These are phyloP conservation scores for Sebastiscus albofasciatus DNA, from an alignment of 2,797 vertebrate species.

Conservation along the genomic window DNA sequence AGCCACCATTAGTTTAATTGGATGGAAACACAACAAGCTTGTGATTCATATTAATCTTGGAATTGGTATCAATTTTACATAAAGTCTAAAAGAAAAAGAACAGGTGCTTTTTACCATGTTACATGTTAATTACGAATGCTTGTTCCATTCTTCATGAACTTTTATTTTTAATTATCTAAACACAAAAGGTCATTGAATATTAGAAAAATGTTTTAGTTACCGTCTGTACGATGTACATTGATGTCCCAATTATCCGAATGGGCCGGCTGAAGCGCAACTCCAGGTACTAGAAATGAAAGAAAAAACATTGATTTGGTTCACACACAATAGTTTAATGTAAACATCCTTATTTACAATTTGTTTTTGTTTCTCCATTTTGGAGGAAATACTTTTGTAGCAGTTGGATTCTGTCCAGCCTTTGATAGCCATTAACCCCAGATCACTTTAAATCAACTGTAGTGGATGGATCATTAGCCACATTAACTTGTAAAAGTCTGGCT, in stretches of 20 bases:
- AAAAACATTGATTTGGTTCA: not conserved
- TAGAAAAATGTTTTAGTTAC: constrained; percentile 63
- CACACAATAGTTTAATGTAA: not conserved
- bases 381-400: not conserved
- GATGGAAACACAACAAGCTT: constrained; percentile 39
- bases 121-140: not conserved
- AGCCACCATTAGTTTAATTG: constrained; percentile 77
- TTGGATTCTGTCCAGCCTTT: not conserved
- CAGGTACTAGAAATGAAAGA: constrained; percentile 79
- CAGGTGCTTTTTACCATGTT: constrained; percentile 41
- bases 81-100: constrained; percentile 24
- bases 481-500: not conserved
- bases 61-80: constrained; percentile 33
- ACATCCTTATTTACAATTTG: not conserved
- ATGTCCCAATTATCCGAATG: constrained; percentile 83
- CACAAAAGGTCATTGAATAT: not conserved
- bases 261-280: constrained; percentile 81
- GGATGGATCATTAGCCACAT: constrained; percentile 23
- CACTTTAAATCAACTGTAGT: not conserved
- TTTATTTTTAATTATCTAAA: not conserved
- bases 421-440: not conserved
- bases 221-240: constrained; percentile 85
- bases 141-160: not conserved
- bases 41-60: constrained; percentile 51
- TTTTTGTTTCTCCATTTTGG: not conserved